Base-by-base conservation (phyloP, 2,888 invertebrate species). In the Eristalis tenax region DNA sequence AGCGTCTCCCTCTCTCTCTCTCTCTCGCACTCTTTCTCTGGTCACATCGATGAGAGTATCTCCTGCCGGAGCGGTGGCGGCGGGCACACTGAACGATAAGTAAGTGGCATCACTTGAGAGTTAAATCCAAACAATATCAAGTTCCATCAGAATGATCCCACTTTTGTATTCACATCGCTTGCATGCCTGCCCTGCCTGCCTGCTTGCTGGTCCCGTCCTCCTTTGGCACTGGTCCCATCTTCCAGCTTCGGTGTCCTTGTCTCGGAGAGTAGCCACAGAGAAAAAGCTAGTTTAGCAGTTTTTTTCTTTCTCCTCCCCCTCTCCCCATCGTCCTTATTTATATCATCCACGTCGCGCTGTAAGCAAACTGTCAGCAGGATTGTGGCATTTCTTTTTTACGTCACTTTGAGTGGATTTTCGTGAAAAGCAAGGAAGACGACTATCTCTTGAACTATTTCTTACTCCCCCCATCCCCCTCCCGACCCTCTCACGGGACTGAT, bases 61-160 rank as follows among this genome's bases (percentile, higher is more conserved):
- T 40, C 35, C 35, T 56, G 69, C 26, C 57, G 38, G 22, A 70
- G 65, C 35, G 59, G 26, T 26, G 1, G 65, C 35, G 59, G 26
- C 3, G 1, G 66, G 26, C 22, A 70, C 43, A 40, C 38, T 23
- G 64, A 73, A 78, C 57, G 32, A 57, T 23, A 70, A 85, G 76
- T 74, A 75, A 86, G 85, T 78, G 65, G 50, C 79, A 71, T 76
- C 87, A 83, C 87, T 87, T 83, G 79, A 87, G 83, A 87, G 79
- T 87, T 76, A 87, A 87, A 87, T 87, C 76, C 71, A 79, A 87
- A 79, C 87, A 76, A 87, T 82, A 87, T 79, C 79, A 79, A 79
- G 79, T 87, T 83, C 71, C 79, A 73, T 75, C 57, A 79, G 70
- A 83, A 76, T 71, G 66, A 71, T 86, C 77, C 82, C 77, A 75